A percentile compares a stretch with the other conserved stretches of the same genome.
phyloP scores from a whole-genome alignment of 2,113 vertebrate genomes.

The Verasper variegatus region DNA sequence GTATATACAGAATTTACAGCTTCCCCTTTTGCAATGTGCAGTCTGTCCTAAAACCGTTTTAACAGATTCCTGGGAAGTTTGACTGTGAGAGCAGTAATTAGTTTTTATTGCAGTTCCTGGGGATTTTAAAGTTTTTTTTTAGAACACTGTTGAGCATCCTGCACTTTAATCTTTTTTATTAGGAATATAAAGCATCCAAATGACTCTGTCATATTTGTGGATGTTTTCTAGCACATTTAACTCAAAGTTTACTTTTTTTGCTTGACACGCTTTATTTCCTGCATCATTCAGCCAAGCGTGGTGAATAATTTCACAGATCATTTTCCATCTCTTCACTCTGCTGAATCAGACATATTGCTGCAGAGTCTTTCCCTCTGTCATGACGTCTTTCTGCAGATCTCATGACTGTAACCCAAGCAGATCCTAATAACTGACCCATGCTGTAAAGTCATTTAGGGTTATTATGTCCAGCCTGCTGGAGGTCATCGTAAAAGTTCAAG shows the following conservation, averaged over 20 bases:
- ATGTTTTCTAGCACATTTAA: background rate
- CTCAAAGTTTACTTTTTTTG: background rate
- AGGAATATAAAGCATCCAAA: no score
- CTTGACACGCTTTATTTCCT: background rate
- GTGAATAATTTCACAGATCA: background rate
- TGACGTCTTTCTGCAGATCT: background rate
- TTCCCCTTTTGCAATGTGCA: no score
- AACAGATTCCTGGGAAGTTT: background rate
- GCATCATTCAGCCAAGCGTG: background rate
- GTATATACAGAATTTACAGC: no score
- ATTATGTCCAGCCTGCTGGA: slow-evolving; percentile 44
- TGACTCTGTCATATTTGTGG: background rate
- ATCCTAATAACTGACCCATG: slow-evolving; percentile 28
- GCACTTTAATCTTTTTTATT: background rate
- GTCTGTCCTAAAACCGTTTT: background rate
- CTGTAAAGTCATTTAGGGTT: slow-evolving; percentile 50
- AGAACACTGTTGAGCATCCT: background rate
- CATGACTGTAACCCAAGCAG: background rate
- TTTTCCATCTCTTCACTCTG: slow-evolving; percentile 37
- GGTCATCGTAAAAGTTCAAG: slow-evolving; percentile 56
- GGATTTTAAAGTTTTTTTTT: background rate
- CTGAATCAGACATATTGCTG: background rate
- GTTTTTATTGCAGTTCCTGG: background rate
- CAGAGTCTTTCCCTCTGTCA: background rate
- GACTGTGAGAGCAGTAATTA: background rate